Evolutionary conservation across 2,888 invertebrate species (phyloP).

Genomic region (Drosophila koepferae): DNA sequence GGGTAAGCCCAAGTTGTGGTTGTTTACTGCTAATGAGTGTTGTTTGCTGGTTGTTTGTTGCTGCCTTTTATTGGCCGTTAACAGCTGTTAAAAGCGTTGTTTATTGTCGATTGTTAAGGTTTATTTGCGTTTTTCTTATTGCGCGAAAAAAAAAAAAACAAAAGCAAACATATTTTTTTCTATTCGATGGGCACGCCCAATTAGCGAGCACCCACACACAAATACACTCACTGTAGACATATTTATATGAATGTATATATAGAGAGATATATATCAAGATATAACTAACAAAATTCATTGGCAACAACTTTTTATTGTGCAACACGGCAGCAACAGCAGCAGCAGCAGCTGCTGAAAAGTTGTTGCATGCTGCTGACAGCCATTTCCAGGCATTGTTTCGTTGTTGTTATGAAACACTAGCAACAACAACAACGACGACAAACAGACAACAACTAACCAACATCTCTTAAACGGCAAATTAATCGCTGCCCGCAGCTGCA

Average conservation of each 20-base stretch:
- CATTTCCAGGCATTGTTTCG: constrained; percentile 78
- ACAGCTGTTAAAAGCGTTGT: constrained; percentile 60
- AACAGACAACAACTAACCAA: constrained; percentile 32
- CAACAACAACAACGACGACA: constrained; percentile 40
- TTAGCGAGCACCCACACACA: constrained; percentile 52
- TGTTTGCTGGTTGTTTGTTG: constrained; percentile 20
- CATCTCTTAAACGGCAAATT: constrained; percentile 57
- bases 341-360: constrained; percentile 39
- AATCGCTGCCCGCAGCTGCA: constrained; percentile 45
- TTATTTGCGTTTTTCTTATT: constrained; percentile 44
- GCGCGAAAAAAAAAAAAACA: constrained; percentile 57
- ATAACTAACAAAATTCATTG: constrained; percentile 21
- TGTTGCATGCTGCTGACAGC: constrained; percentile 59
- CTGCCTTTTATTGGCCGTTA: constrained; percentile 52
- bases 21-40: constrained; percentile 48
- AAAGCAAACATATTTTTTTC: constrained; percentile 53
- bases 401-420: constrained; percentile 81
- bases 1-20: constrained; percentile 32
- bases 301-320: constrained; percentile 42
- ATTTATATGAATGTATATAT: neutral
- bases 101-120: constrained; percentile 27
- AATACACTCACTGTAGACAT: neutral
- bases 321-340: constrained; percentile 26
- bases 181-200: constrained; percentile 62
- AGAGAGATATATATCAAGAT: neutral